Evolutionary conservation across 1,140 invertebrate genomes (phyloP), one percentile per base, ranked within the genome.

Genomic region (Lucilia sericata): DNA sequence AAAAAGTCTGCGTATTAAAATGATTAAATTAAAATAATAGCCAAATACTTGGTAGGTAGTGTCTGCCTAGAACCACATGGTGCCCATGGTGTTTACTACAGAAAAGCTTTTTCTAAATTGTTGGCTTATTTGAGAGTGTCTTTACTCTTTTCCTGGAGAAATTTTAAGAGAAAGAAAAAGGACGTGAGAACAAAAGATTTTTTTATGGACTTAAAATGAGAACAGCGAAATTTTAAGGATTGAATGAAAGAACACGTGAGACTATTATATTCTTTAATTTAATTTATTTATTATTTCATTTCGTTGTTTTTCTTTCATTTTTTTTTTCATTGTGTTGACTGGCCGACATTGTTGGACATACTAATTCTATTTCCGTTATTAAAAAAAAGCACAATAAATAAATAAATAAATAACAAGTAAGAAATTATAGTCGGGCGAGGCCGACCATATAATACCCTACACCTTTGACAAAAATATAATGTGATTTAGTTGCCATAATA

Each of bases 211-310:
- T 13, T 55, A 42, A 42, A 55, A 55, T 14, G 51, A 55, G 17
- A 55, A 55, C 51, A 55, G 13, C 1, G 10, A 0, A 55, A 55
- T 17, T 17, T 55, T 55, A 55, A 55, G 17, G 12, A 55, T 55
- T 55, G 51, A 55, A 55, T 55, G 51, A n/a, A 55, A 55, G 17
- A 55, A 55, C 51, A 55, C 51, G 51, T 55, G 51, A 55, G 51
- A 12, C 17, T 55, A 17, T 42, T 42, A 42, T 42, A 42, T 42
- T 42, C 42, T 42, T 42, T 42, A 42, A 42, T 42, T 42, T 42
- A 10, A 42, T 42, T 42, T 42, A 42, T 42, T 42, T 42, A 42
- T 55, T 55, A 55, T 17, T 55, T 55, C 51, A n/a, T 55, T 55
- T 30, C 3, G 25, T 30, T 30, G 25, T 30, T 30, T 30, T 30